Evolutionary conservation across 2,797 vertebrate species (phyloP), one percentile per base, ranked within the genome.

Genomic region (Lacerta viridis): DNA sequence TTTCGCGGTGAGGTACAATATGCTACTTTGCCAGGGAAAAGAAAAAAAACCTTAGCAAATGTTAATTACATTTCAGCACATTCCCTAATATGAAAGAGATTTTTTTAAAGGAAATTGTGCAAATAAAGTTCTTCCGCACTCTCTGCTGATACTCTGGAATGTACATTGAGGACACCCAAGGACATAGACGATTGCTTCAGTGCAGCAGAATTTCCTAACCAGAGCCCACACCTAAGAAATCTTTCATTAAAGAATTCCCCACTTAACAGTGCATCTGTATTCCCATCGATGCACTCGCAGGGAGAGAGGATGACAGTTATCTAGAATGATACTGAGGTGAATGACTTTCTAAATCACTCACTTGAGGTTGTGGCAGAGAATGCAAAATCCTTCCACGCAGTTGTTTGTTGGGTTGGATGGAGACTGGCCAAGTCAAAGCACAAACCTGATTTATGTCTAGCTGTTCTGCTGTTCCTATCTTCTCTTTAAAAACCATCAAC

Each of bases 121-220:
- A 83, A 88, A 90, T 79, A 5, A 25, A 91, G 74, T 84, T 88
- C 77, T 93, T 89, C 85, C 86, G 8, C 64, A 89, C 36, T 87
- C 23, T 84, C 77, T 90, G 7, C 41, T 84, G 88, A 94, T 87
- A 89, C n/a, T 91, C 39, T 83, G 15, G 43, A 71, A 80, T 80
- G 36, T 89, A 78, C 83, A 15, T 76, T 87, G 72, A 96, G 94
- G 95, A 96, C 95, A 93, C 91, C 64, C 94, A 95, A 96, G 94
- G 94, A 50, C 88, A 90, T 66, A 78, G 87, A 69, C 64, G 90
- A 96, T 92, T 95, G 88, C 92, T 96, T 92, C 93, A 93, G n/a
- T 94, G 90, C 88, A 94, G 89, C 86, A 75, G 29, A 93, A 80
- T 92, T 94, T 91, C 94, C 89, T 88, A 91, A 81, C 66, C 80